Base-by-base conservation (phyloP, 2,113 vertebrate species). In the Protobothrops flavoviridis region DNA sequence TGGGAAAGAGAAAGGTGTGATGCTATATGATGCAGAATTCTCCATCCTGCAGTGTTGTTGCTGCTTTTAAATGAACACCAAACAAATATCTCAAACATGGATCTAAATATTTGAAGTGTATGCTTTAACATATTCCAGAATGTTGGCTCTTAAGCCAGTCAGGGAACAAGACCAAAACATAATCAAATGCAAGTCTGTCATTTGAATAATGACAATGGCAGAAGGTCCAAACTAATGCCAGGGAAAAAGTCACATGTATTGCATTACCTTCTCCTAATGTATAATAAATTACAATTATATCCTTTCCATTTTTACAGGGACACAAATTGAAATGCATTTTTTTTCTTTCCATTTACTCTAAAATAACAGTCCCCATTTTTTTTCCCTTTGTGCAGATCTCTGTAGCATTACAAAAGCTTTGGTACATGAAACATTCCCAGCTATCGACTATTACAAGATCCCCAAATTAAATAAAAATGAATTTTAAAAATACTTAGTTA, bases 151-250 rank as follows among this genome's bases (percentile, higher is more conserved):
- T 48, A 0, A 90, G 57, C 39, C 24, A 86, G 0, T 15, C 88
- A 13, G 11, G 4, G 56, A 81, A 48, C 13, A 91, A 26, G 24
- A 87, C 15, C 12, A 29, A 39, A 6, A 26, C 69, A 5, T 87
- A 94, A 52, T n/a, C 43, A 26, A 74, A 91, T 45, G 0, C 1
- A 43, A 81, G 53, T n/a, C 88, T 5, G 6, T 59, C 53, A 26
- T 91, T 53, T 69, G 90, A 88, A 6, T 33, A 57, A 92, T 29
- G n/a, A 17, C 23, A 85, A 85, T 11, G n/a, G 9, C 33, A 74
- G 29, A 85, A 45, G 6, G 10, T 91, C 24, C 92, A 93, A 88
- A 95, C 12, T 61, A 91, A 93, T 92, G 11, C 24, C 52, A 87
- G 0, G n/a, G 93, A n/a, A 48, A 57, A 15, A 74, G 33, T 92